A percentile compares a stretch with the other conserved stretches of the same genome.
Conservation (phyloP, 2,888 invertebrate species). For the Griposia aprilina region DNA sequence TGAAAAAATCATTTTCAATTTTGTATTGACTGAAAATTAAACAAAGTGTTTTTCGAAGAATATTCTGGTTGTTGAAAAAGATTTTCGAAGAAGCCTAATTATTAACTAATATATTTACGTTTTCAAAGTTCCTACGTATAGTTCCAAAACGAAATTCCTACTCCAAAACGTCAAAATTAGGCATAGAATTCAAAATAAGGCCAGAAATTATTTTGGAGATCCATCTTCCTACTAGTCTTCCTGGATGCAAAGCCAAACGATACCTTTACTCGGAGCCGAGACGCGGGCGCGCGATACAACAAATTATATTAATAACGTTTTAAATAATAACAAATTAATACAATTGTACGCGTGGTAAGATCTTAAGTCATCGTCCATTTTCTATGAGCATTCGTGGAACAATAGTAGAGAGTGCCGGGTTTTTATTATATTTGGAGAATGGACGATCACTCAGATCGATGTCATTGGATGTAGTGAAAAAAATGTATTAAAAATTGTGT, state of each 20-base stretch:
- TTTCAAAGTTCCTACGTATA: conserved; percentile 75
- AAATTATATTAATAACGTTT: conserved; percentile 91
- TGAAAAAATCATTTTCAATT: conserved; percentile 15
- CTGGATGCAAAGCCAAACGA: conserved; percentile 79
- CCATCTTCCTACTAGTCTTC: conserved; percentile 87
- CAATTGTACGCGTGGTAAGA: conserved; percentile 88
- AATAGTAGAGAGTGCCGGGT: conserved; percentile 81
- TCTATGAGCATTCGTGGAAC: conserved; percentile 81
- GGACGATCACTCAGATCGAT: conserved; percentile 71
- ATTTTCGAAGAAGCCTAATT: conserved; percentile 41
- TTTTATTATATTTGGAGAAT: conserved; percentile 80
- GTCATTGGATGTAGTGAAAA: conserved; percentile 86
- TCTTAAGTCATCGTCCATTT: conserved; percentile 71
- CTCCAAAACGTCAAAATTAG: conserved; percentile 60
- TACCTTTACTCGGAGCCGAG: conserved; percentile 76
- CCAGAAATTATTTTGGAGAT: conserved; percentile 56
- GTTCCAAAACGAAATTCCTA: conserved; percentile 68
- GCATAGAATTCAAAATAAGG: conserved; percentile 55
- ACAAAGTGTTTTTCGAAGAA: conserved; percentile 7
- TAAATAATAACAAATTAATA: conserved; percentile 89
- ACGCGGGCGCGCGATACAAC: conserved; percentile 85
- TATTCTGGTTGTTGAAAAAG: conserved; percentile 36
- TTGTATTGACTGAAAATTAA: conserved; percentile 2
- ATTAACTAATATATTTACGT: conserved; percentile 17
- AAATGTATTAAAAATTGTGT: conserved; percentile 85